These are phyloP conservation scores for Sepiola atlantica DNA, from an alignment of 2,888 invertebrate species.

Conservation along the genomic window DNA sequence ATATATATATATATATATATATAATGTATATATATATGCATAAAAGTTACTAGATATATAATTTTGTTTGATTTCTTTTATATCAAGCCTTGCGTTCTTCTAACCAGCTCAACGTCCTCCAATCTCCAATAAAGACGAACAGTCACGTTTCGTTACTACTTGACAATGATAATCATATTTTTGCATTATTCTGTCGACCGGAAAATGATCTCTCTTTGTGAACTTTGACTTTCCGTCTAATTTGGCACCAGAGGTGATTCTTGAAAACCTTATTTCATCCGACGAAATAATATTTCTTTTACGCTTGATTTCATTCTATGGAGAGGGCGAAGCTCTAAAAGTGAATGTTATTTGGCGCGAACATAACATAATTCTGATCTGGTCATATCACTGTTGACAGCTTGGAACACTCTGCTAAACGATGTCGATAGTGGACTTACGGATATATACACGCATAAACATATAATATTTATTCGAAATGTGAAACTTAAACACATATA, in stretches of 20 bases:
- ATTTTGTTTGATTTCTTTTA: background rate
- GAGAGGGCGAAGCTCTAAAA: background rate
- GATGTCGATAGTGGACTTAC: no score
- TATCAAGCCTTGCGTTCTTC: background rate
- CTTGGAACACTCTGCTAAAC: background rate
- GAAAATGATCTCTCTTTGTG: slow-evolving; percentile 32
- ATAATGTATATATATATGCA: no score
- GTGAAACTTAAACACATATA: background rate
- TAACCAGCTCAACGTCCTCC: background rate
- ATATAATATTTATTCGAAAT: background rate
- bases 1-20: background rate
- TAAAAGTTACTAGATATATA: no score
- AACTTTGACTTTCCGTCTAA: background rate
- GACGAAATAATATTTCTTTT: background rate
- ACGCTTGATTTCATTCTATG: background rate
- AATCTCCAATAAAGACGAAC: background rate
- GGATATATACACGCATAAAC: background rate
- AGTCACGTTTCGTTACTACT: background rate
- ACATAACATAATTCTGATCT: background rate
- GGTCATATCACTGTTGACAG: slow-evolving; percentile 8
- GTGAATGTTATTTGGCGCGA: background rate
- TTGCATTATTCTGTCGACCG: background rate
- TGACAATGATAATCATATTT: background rate
- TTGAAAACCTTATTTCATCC: background rate
- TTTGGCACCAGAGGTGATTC: slow-evolving; percentile 19